Conservation (phyloP, 1,140 invertebrate species). For the Chrysomallon squamiferum region DNA sequence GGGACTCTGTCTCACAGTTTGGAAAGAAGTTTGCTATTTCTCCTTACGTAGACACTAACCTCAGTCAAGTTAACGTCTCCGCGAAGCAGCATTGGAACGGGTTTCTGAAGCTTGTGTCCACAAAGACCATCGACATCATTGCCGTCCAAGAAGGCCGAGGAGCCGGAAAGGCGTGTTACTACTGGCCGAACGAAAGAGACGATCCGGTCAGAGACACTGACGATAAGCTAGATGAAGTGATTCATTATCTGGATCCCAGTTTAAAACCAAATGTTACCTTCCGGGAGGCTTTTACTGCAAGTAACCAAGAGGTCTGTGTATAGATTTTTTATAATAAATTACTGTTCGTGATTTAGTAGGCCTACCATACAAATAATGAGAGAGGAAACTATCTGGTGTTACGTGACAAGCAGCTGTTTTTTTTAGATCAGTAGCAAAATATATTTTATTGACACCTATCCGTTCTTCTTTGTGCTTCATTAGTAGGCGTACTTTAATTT, state of each 20-base stretch:
- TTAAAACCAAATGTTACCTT: constrained; percentile 31
- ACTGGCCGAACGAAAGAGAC: constrained; percentile 31
- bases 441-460: too few species aligned
- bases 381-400: too few species aligned
- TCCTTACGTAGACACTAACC: constrained; percentile 29
- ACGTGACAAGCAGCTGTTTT: too few species aligned
- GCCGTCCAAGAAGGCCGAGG: constrained; percentile 43
- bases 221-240: constrained; percentile 19
- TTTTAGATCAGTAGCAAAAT: too few species aligned
- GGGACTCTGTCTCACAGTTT: constrained; percentile 8
- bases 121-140: constrained; percentile 26
- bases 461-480: too few species aligned
- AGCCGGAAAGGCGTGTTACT: constrained; percentile 33
- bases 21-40: constrained; percentile 26
- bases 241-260: constrained; percentile 23
- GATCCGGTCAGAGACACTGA: constrained; percentile 24
- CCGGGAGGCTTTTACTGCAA: constrained; percentile 33
- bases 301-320: constrained; percentile 23
- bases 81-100: constrained; percentile 32
- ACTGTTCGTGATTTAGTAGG: too few species aligned
- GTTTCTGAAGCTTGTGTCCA: constrained; percentile 18
- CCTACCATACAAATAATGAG: too few species aligned
- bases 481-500: too few species aligned
- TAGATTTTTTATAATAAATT: too few species aligned
- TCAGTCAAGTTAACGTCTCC: constrained; percentile 20